A percentile compares a stretch with the other conserved stretches of the same genome.
phyloP scores from a whole-genome alignment of 2,888 invertebrate genomes.

The Macrophya annulata region DNA sequence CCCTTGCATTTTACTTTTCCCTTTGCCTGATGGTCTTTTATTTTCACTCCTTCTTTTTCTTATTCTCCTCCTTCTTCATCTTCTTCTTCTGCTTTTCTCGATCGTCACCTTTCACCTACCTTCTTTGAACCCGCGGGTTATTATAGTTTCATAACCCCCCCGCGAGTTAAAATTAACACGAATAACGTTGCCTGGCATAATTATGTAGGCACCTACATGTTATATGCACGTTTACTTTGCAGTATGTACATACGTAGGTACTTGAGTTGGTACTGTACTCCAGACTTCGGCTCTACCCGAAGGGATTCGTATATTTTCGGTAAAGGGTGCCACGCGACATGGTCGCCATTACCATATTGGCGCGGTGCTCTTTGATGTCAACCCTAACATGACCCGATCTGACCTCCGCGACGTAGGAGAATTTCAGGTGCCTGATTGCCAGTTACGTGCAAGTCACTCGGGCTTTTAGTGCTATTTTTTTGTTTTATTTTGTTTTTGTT shows the following conservation, averaged over 20 bases:
- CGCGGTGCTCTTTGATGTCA: conserved; percentile 51
- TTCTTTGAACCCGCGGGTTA: conserved; percentile 27
- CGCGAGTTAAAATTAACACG: neutral
- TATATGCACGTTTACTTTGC: neutral
- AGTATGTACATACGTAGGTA: neutral
- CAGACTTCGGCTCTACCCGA: neutral
- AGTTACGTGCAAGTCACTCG: conserved; percentile 40
- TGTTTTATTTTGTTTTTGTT: conserved; percentile 38
- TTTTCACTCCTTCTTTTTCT: conserved; percentile 1
- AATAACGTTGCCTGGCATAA: neutral
- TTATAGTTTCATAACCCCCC: neutral
- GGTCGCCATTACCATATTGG: conserved; percentile 54
- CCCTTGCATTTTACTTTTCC: conserved; percentile 32
- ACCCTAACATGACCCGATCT: conserved; percentile 51
- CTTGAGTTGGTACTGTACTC: no score
- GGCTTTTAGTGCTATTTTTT: conserved; percentile 43
- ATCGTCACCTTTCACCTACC: conserved; percentile 8
- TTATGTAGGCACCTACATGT: neutral
- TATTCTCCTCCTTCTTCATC: neutral
- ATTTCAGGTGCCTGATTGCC: conserved; percentile 52
- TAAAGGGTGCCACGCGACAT: conserved; percentile 41
- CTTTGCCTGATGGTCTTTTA: conserved; percentile 12
- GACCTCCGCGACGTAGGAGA: conserved; percentile 45
- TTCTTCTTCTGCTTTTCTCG: conserved; percentile 27
- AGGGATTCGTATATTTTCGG: conserved; percentile 43